Percentiles rank a stretch among this genome's conserved stretches.
These are phyloP conservation scores for Gambusia yucatana DNA, from an alignment of 2,797 vertebrate species.

Conservation along the genomic window DNA sequence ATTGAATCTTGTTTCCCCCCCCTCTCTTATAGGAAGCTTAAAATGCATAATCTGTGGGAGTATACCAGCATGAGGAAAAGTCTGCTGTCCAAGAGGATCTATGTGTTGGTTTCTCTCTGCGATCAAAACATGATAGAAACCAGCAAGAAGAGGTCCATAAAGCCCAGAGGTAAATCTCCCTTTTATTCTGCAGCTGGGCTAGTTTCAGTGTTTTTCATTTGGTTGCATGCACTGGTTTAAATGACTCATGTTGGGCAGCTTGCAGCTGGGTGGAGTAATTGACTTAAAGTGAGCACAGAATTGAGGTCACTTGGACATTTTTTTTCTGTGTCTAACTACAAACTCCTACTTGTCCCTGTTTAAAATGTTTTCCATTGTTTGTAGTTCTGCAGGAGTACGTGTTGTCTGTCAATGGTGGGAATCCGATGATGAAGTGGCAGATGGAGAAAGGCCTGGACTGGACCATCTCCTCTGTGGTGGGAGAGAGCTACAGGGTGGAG, in stretches of 20 bases:
- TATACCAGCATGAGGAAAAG: conserved; percentile 67
- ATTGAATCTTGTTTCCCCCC: rapidly evolving
- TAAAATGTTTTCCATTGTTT: neutral
- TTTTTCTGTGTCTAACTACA: conserved; percentile 1
- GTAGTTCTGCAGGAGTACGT: conserved; percentile 66
- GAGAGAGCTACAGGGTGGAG: conserved; percentile 78
- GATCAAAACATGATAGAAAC: neutral
- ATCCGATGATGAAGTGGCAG: conserved; percentile 73
- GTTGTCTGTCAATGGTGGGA: conserved; percentile 63
- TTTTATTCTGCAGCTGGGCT: neutral
- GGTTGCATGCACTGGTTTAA: neutral
- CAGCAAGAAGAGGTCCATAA: neutral
- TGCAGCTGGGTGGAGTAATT: conserved; percentile 41
- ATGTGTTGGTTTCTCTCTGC: conserved; percentile 58
- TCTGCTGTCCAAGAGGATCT: conserved; percentile 71
- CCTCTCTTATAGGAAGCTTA: conserved; percentile 52
- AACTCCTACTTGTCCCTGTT: neutral
- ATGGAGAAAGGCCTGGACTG: conserved; percentile 74
- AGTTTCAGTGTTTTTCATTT: neutral
- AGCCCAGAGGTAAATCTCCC: conserved; percentile 27
- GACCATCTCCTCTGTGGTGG: conserved; percentile 75
- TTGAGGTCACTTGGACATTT: neutral
- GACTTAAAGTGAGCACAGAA: neutral
- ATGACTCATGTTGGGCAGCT: conserved; percentile 44
- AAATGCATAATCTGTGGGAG: conserved; percentile 63